These are phyloP conservation scores for Scopus umbretta DNA, from an alignment of 2,113 vertebrate genomes.

Conservation along the genomic window DNA sequence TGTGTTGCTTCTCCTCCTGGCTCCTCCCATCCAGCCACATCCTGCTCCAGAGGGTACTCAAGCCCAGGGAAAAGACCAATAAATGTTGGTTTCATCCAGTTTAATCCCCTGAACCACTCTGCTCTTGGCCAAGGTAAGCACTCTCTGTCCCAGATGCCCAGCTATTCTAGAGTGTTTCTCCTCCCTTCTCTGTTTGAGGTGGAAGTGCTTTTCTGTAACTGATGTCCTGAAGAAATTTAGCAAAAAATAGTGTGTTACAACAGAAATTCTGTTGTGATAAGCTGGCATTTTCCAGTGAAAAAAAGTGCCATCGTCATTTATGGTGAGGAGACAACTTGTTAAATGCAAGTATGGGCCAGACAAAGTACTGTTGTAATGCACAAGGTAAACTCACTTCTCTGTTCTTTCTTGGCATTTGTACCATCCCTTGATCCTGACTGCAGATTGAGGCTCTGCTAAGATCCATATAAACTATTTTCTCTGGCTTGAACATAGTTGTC, in stretches of 20 bases:
- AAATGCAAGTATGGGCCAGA: neutral
- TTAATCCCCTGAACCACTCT: neutral
- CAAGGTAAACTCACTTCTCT: neutral
- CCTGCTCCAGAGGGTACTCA: neutral
- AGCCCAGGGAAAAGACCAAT: neutral
- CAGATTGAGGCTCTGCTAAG: neutral
- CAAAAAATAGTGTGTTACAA: neutral
- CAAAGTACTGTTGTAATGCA: neutral
- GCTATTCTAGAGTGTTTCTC: neutral
- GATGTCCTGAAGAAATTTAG: neutral
- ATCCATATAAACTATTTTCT: neutral
- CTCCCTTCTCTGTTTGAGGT: neutral
- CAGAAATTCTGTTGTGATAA: neutral
- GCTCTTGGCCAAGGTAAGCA: neutral
- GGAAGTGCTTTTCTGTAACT: neutral
- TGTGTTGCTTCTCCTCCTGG: neutral
- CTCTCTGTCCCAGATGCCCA: rapidly evolving
- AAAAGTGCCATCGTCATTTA: neutral
- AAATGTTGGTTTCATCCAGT: neutral
- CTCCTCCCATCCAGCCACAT: neutral
- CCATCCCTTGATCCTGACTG: neutral
- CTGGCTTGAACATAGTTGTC: neutral
- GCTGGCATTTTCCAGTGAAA: neutral
- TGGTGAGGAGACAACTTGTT: neutral
- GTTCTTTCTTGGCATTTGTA: neutral